Evolutionary conservation across 92 coral and sea anemone species (phyloP).

Genomic region (Palythoa grandiflora): DNA sequence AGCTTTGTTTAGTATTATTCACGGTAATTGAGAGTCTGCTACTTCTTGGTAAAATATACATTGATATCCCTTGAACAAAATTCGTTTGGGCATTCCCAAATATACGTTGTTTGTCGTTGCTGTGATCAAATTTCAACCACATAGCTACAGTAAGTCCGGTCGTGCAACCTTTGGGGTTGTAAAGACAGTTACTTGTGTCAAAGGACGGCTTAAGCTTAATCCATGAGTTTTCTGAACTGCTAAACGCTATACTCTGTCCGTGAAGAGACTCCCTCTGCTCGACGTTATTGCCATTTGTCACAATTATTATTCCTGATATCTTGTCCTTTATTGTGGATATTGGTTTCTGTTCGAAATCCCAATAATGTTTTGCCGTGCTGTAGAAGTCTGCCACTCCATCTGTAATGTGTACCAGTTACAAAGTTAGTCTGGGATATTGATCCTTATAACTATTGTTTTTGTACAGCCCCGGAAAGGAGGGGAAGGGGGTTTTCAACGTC

Average conservation of each 20-base stretch:
- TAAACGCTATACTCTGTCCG: background rate
- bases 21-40: background rate
- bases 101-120: constrained; percentile 9
- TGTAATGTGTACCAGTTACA: background rate
- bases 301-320: constrained; percentile 6
- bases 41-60: background rate
- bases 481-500: too few species aligned
- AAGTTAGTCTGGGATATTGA: background rate
- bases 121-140: constrained; percentile 45
- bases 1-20: background rate
- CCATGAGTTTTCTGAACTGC: constrained; percentile 22
- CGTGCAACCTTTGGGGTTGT: constrained; percentile 62
- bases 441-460: background rate
- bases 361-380: constrained; percentile 59
- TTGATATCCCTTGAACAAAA: constrained; percentile 34
- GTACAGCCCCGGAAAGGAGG: too few species aligned
- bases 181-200: constrained; percentile 42
- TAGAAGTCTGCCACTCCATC: constrained; percentile 29
- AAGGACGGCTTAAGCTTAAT: constrained; percentile 48
- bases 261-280: constrained; percentile 3
- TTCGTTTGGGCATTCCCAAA: constrained; percentile 61
- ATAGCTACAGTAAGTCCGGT: constrained; percentile 61
- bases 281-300: constrained; percentile 9
- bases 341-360: constrained; percentile 73
- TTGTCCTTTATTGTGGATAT: constrained; percentile 38